phyloP scores from a whole-genome alignment of 2,797 vertebrate species.

The Lophius americanus region DNA sequence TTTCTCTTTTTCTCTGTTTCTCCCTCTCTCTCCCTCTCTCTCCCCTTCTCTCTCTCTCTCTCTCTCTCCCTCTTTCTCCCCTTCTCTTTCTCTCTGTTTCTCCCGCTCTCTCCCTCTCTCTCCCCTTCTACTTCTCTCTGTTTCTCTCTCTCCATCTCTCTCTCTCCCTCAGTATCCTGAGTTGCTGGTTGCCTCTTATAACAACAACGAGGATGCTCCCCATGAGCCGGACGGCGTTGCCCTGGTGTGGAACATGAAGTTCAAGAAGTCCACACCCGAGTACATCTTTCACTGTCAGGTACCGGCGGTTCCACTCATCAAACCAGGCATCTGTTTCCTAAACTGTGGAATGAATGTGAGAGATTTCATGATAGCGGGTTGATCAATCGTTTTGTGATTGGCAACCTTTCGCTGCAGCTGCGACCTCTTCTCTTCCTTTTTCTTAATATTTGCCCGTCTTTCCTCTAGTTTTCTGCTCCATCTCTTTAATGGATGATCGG shows the following conservation, averaged over 20 bases:
- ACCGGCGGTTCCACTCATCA: constrained; percentile 70
- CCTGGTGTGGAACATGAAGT: constrained; percentile 98
- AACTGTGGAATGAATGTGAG: neutral
- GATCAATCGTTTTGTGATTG: too few relatives aligned
- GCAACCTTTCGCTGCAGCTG: too few relatives aligned
- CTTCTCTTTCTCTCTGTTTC: too few relatives aligned
- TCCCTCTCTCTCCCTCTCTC: too few relatives aligned
- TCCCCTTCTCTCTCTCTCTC: too few relatives aligned
- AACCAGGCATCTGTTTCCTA: neutral
- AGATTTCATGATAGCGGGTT: neutral
- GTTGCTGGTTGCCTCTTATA: constrained; percentile 96
- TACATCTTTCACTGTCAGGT: constrained; percentile 99
- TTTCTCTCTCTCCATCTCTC: too few relatives aligned
- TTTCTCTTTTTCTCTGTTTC: too few relatives aligned
- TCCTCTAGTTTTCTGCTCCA: too few relatives aligned
- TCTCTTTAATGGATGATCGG: too few relatives aligned
- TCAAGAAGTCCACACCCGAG: constrained; percentile 96
- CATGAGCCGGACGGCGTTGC: constrained; percentile 96
- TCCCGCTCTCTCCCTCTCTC: too few relatives aligned
- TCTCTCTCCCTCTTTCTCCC: neutral
- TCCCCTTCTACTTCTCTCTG: too few relatives aligned
- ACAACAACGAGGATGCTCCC: constrained; percentile 96
- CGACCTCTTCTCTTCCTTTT: too few relatives aligned
- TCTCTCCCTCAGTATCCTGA: constrained; percentile 88
- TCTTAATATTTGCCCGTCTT: neutral